Evolutionary conservation across 2,888 invertebrate genomes (phyloP), one percentile per base, ranked within the genome.

Genomic region (Ecliptopera silaceata): DNA sequence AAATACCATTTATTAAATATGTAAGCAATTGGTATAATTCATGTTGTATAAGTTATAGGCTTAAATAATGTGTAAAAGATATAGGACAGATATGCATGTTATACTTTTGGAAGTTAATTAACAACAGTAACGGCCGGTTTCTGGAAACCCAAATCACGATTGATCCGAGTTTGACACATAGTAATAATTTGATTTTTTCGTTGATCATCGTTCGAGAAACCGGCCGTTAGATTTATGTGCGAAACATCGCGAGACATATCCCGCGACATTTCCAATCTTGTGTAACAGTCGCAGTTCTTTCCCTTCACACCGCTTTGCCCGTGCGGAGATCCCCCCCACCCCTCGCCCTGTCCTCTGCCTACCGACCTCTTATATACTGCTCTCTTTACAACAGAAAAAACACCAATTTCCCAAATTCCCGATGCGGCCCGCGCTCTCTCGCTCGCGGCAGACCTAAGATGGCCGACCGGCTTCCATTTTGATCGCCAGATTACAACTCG

Each of bases 321-420:
- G 86, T 85, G 85, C 84, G 80, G 84, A 84, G 88, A 83, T 84
- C 84, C 74, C 82, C 86, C 84, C 83, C 71, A 59, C 71, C 69
- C 70, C 77, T 69, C 72, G 66, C 78, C 75, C 82, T 80, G 83
- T 84, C 83, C 84, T 82, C 84, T 84, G 83, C 85, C 87, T 83
- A 86, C 87, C 87, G 83, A 86, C 87, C 88, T 88, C 88, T 87
- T 88, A 88, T 88, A 89, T 88, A 91, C 87, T 89, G 88, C 88
- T 88, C 88, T 89, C 88, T 91, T 89, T 88, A 88, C 85, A 88
- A 88, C 86, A 90, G 86, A 89, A 90, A 84, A 90, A 89, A 88
- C 87, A 89, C 88, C 88, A 88, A 88, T 89, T 90, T 88, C 88
- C 89, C 87, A 90, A 89, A 88, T 88, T 86, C 88, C 87, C 88